Evolutionary conservation across 2,797 vertebrate genomes (phyloP), one percentile per base, ranked within the genome.

Genomic region (Megalops cyprinoides): DNA sequence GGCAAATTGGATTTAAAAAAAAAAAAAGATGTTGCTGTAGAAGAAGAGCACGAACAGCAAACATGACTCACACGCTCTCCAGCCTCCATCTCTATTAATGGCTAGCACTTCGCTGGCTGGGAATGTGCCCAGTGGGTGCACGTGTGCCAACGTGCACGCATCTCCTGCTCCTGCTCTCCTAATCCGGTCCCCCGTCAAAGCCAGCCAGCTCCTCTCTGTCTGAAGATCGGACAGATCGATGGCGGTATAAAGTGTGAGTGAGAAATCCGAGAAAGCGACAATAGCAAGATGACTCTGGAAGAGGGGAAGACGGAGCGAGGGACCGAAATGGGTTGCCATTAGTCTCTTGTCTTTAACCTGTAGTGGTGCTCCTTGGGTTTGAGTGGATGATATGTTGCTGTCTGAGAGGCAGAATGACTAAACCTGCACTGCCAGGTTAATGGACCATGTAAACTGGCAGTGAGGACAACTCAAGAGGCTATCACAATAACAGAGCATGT

Each of bases 1-100:
- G n/a, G n/a, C n/a, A n/a, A n/a, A n/a, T n/a, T n/a, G n/a, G n/a
- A n/a, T n/a, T n/a, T n/a, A n/a, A n/a, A n/a, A n/a, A n/a, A n/a
- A n/a, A 48, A 48, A 48, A 4, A 48, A 48, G 10, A 20, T 14
- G 3, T 20, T 55, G 6, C 20, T 62, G 25, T 34, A 6, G 4
- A 4, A 37, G 62, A 7, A n/a, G 62, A 39, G 12, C 31, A 10
- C 12, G 5, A 69, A 20, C 2, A 1, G 15, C 34, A 28, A 14
- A 18, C 14, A 37, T 67, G 34, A 42, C 67, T 71, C 39, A 23
- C 62, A 37, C 4, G 34, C 14, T 37, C 37, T 71, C 8, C 67
- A 71, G 67, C n/a, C 39, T 42, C 39, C 39, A 42, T 4, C 67
- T n/a, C 44, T 44, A 42, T 71, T 71, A 39, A 71, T 71, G 67